Conservation (phyloP, 2,888 invertebrate genomes). For the Zhuqinia jingwanae region DNA sequence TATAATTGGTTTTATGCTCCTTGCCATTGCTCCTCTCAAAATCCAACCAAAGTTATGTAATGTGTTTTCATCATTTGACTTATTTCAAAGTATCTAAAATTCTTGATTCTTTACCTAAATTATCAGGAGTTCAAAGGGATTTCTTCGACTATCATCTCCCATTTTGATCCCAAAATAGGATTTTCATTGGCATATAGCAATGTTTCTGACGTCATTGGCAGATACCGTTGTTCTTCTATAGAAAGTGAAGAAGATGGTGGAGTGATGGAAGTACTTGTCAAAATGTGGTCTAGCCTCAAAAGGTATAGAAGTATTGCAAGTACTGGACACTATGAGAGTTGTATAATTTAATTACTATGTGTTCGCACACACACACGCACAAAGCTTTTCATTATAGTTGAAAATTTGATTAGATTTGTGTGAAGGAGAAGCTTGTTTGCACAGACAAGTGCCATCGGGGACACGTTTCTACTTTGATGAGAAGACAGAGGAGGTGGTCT, state of each 20-base stretch:
- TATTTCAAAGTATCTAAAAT: neutral
- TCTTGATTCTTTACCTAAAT: neutral
- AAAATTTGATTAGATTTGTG: neutral
- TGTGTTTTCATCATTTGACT: neutral
- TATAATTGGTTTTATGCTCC: no score
- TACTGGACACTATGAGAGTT: no score
- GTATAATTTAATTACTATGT: no score
- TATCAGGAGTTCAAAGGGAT: slow-evolving; percentile 29
- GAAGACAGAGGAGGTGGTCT: slow-evolving; percentile 62
- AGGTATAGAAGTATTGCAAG: neutral
- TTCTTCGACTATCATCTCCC: neutral
- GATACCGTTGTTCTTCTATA: slow-evolving; percentile 65
- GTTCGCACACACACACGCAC: no score
- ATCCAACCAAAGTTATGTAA: neutral
- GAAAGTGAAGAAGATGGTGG: slow-evolving; percentile 60
- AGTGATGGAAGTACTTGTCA: slow-evolving; percentile 54
- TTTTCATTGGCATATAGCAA: slow-evolving; percentile 50
- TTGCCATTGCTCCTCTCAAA: neutral
- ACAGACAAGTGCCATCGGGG: slow-evolving; percentile 49
- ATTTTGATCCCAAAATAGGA: slow-evolving; percentile 69
- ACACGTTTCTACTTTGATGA: slow-evolving; percentile 65
- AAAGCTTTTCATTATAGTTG: neutral
- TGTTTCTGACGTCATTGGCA: slow-evolving; percentile 38
- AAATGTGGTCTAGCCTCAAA: neutral
- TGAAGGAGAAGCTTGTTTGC: slow-evolving; percentile 32